Conservation (phyloP, 2,113 vertebrate species). For the Isichthys henryi region DNA sequence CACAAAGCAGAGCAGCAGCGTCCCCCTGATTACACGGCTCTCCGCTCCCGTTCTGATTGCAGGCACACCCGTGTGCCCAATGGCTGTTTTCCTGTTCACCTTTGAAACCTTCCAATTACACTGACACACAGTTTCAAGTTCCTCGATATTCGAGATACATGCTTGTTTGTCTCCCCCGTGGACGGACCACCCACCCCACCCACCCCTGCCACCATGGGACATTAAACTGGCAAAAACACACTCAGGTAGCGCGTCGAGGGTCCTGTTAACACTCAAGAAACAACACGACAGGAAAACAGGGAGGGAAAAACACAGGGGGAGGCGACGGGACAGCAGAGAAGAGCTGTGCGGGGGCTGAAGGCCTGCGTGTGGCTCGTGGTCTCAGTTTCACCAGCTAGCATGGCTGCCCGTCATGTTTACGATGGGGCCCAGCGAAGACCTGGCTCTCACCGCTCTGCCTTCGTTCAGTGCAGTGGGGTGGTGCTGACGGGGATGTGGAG, state of each 20-base stretch:
- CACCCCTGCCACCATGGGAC: not conserved
- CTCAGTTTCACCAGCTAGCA: conserved; percentile 34
- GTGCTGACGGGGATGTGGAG: conserved; percentile 41
- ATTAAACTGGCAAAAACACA: not conserved
- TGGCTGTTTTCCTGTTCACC: conserved; percentile 42
- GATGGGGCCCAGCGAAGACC: not conserved
- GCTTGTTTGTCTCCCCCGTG: conserved; percentile 11
- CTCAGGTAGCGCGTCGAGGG: not conserved
- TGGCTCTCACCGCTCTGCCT: not conserved
- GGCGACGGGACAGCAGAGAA: conserved; percentile 43
- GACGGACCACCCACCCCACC: not conserved
- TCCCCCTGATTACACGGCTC: conserved; percentile 30
- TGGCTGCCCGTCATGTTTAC: not conserved
- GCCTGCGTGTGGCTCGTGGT: conserved; percentile 47
- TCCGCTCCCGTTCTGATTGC: conserved; percentile 27
- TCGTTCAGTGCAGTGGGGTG: conserved; percentile 17
- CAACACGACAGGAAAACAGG: not conserved
- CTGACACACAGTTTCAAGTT: conserved; percentile 36
- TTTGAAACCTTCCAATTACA: conserved; percentile 44
- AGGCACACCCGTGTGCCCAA: conserved; percentile 38
- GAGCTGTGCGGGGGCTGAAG: conserved; percentile 23
- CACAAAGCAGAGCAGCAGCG: no score
- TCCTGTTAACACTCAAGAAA: not conserved
- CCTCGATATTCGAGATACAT: conserved; percentile 33
- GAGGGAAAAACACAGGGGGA: conserved; percentile 4